Evolutionary conservation across 2,113 vertebrate genomes (phyloP).

Genomic region (Orientallactaga bullata): DNA sequence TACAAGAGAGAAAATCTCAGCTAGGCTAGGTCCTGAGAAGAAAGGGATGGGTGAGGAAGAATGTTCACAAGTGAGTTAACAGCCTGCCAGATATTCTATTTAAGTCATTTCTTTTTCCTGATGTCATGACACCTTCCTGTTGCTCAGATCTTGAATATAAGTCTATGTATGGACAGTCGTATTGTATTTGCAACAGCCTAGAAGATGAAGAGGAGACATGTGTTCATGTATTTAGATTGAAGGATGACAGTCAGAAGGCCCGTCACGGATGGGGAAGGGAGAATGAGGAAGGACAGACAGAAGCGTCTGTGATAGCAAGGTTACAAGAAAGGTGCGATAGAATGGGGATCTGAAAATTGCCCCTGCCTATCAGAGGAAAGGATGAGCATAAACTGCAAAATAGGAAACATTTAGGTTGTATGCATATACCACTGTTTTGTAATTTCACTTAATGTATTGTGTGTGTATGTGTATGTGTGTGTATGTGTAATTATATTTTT

Average conservation of each 20-base stretch:
- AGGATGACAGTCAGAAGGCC: background rate
- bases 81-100: background rate
- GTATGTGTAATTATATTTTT: background rate
- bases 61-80: background rate
- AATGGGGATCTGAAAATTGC: background rate
- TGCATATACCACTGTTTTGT: background rate
- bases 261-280: background rate
- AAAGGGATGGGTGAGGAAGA: background rate
- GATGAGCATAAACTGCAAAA: background rate
- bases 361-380: background rate
- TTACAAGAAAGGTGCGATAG: background rate
- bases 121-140: background rate
- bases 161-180: background rate
- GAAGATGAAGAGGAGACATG: background rate
- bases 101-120: background rate
- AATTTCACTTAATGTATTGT: background rate
- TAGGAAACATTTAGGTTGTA: background rate
- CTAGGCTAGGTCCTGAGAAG: background rate
- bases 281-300: background rate
- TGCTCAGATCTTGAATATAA: background rate
- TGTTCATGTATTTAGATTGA: background rate
- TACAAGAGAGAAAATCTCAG: background rate
- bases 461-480: rapidly evolving
- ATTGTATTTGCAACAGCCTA: background rate
- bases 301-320: background rate